Evolutionary conservation across 2,888 invertebrate species (phyloP).

Genomic region (Brachyptera putata): DNA sequence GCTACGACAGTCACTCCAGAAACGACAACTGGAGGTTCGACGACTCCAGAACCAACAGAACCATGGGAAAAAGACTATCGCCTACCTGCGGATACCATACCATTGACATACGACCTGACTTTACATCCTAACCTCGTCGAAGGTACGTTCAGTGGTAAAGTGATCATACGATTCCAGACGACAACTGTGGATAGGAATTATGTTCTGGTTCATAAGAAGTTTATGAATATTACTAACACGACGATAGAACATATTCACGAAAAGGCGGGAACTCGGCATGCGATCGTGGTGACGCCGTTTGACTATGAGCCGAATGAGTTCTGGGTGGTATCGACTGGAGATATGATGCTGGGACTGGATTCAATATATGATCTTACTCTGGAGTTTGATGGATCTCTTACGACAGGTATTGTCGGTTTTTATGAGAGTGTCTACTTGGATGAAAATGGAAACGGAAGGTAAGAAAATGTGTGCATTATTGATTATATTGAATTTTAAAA

Average conservation of each 20-base stretch:
- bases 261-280: conserved; percentile 37
- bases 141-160: conserved; percentile 56
- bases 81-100: conserved; percentile 56
- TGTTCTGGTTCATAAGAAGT: conserved; percentile 59
- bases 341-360: conserved; percentile 39
- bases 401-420: conserved; percentile 56
- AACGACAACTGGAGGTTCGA: conserved; percentile 1
- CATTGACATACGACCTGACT: conserved; percentile 59
- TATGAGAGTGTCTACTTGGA: conserved; percentile 54
- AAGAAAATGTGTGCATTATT: too few relatives aligned
- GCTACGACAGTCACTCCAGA: neutral
- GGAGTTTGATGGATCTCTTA: conserved; percentile 53
- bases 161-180: conserved; percentile 51
- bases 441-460: conserved; percentile 38
- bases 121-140: conserved; percentile 58
- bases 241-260: conserved; percentile 37
- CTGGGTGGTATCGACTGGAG: conserved; percentile 34
- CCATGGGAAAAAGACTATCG: conserved; percentile 44
- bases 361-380: conserved; percentile 54
- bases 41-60: neutral
- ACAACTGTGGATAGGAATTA: conserved; percentile 43
- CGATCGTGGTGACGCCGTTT: conserved; percentile 45
- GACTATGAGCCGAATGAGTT: conserved; percentile 34
- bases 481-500: too few relatives aligned
- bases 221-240: conserved; percentile 51